Base-by-base conservation (phyloP, 2,888 invertebrate species). In the Drosophila gaucha region DNA sequence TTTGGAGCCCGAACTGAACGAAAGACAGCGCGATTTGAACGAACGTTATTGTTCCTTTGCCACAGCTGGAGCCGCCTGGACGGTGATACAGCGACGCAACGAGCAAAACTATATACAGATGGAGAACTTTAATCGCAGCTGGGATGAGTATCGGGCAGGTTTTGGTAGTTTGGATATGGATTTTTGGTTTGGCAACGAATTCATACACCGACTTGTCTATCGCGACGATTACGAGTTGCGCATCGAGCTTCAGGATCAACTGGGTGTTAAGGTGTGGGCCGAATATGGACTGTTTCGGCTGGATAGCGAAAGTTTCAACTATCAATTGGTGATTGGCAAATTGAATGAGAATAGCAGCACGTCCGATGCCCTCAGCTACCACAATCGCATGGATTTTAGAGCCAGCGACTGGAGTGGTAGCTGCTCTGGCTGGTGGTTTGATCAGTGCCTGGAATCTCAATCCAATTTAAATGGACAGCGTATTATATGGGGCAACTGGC, bases 131-230 rank as follows among this genome's bases (percentile, higher is more conserved):
- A 93, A 93, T 67, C 91, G 92, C 46, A 90, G 92, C 20, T 94
- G 94, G 94, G 74, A 90, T 6, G 92, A 93, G 10, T 94, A 94
- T 82, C 93, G 93, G 56, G 76, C 91, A 24, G 94, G 94, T 2
- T 94, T 94, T 77, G 94, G 94, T 0, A 89, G 92, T 70, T 75
- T 94, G 14, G 70, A 90, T 9, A 89, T 90, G 26, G 94, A 94
- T 72, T 94, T 94, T 78, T 94, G 94, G 94, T 92, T 93, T 69
- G 94, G 94, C 5, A 94, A 94, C 80, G 93, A 94, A 54, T 93
- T 92, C 59, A 91, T 94, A 43, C 92, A 93, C 73, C 89, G 90
- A 51, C 72, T 94, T 62, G 89, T 91, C 9, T 89, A 89, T 63
- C 70, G 80, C 30, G 90, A 92, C 30, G 90, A 92, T 69, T 87